phyloP scores from a whole-genome alignment of 2,888 invertebrate genomes.

The Lysandra coridon region DNA sequence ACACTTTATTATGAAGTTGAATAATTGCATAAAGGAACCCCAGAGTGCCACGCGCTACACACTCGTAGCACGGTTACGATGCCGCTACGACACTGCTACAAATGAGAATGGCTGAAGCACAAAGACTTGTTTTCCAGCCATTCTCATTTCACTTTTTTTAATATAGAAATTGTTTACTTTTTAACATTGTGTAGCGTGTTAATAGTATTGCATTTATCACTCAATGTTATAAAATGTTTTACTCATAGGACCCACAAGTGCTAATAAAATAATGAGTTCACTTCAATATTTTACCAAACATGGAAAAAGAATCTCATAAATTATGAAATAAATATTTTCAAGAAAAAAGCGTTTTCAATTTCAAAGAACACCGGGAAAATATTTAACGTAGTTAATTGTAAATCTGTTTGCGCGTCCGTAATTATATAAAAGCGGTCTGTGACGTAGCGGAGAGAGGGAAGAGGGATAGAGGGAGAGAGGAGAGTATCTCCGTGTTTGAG shows the following conservation, averaged over 20 bases:
- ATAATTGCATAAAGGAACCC: neutral
- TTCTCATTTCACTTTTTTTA: neutral
- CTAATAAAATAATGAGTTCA: neutral
- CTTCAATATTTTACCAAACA: neutral
- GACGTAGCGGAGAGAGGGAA: neutral
- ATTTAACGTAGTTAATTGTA: slow-evolving; percentile 12
- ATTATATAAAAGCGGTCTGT: slow-evolving; percentile 25
- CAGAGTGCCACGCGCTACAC: neutral
- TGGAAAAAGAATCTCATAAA: neutral
- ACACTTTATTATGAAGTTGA: neutral
- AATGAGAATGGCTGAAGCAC: no score
- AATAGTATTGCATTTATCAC: no score
- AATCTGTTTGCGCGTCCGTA: slow-evolving; percentile 23
- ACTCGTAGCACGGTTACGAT: slow-evolving; percentile 2
- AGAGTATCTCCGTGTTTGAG: slow-evolving; percentile 22
- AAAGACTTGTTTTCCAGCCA: neutral
- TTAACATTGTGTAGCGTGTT: no score
- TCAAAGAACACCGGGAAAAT: slow-evolving; percentile 25
- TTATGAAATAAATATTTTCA: neutral
- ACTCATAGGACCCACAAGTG: neutral
- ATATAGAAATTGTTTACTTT: neutral
- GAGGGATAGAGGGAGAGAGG: neutral
- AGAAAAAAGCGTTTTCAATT: slow-evolving; percentile 1
- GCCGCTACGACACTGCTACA: neutral
- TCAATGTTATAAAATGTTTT: neutral